Evolutionary conservation across 2,797 vertebrate genomes (phyloP).

Genomic region (Capromys pilorides): DNA sequence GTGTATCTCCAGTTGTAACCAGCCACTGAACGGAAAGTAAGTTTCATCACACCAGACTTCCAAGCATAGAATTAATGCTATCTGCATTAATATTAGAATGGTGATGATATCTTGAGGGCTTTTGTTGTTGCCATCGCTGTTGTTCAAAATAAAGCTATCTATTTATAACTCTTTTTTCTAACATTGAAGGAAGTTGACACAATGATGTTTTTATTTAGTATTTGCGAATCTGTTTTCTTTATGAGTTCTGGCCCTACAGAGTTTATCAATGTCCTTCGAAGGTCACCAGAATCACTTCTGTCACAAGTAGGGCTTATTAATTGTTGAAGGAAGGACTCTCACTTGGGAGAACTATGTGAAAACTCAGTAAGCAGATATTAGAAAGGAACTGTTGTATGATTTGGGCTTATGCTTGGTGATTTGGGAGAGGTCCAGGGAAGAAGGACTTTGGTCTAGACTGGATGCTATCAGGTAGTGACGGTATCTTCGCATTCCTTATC

Average conservation of each 20-base stretch:
- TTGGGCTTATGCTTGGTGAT: background rate
- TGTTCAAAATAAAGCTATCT: background rate
- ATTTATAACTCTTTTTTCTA: background rate
- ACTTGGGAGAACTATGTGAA: background rate
- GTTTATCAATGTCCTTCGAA: background rate
- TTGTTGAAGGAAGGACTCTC: background rate
- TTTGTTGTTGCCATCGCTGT: too few relatives aligned
- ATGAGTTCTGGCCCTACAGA: background rate
- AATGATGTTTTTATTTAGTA: constrained; percentile 25
- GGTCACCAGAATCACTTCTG: background rate
- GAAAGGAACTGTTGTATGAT: background rate
- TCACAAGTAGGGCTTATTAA: background rate
- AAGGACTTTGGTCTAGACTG: background rate
- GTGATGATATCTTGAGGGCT: background rate
- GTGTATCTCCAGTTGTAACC: constrained; percentile 20
- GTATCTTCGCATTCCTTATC: background rate
- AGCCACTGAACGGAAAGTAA: background rate
- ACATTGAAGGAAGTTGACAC: constrained; percentile 33
- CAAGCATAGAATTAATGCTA: background rate
- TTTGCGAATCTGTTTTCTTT: constrained; percentile 33
- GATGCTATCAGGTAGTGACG: background rate
- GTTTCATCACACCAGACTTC: constrained; percentile 23
- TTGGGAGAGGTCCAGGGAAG: background rate
- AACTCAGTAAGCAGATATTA: background rate
- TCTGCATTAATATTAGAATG: background rate